phyloP scores from a whole-genome alignment of 2,888 invertebrate genomes.

The Microdon myrmicae region DNA sequence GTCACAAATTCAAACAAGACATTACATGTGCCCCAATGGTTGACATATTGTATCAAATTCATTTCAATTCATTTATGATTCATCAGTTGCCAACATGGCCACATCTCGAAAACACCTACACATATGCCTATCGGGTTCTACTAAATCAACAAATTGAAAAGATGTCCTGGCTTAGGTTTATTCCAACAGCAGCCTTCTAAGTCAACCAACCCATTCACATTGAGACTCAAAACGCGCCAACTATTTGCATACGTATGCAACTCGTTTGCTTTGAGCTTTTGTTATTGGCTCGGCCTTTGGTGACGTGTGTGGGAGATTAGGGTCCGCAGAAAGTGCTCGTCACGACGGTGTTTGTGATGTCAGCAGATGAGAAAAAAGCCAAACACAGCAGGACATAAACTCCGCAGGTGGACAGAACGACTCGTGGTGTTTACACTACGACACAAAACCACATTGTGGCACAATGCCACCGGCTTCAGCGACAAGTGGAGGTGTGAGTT shows the following conservation, averaged over 20 bases:
- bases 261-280: slow-evolving; percentile 19
- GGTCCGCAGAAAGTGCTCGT: slow-evolving; percentile 11
- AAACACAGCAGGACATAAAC: slow-evolving; percentile 20
- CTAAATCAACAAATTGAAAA: slow-evolving; percentile 17
- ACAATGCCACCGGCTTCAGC: not conserved
- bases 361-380: slow-evolving; percentile 18
- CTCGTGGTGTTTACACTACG: slow-evolving; percentile 33
- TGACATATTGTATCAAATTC: slow-evolving; percentile 11
- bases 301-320: not conserved
- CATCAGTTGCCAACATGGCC: slow-evolving; percentile 19
- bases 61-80: slow-evolving; percentile 17
- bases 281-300: slow-evolving; percentile 16
- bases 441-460: slow-evolving; percentile 23
- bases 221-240: slow-evolving; percentile 6
- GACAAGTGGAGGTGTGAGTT: not conserved
- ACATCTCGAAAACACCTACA: slow-evolving; percentile 15
- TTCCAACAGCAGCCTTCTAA: not conserved
- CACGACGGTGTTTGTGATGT: slow-evolving; percentile 6
- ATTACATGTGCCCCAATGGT: too few relatives aligned
- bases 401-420: slow-evolving; percentile 36
- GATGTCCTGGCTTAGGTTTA: slow-evolving; percentile 15
- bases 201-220: slow-evolving; percentile 15
- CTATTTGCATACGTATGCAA: slow-evolving; percentile 23
- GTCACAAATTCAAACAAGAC: too few relatives aligned
- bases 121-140: too few relatives aligned